These are phyloP conservation scores for Grantiella picta DNA, from an alignment of 2,113 vertebrate species.

Conservation along the genomic window DNA sequence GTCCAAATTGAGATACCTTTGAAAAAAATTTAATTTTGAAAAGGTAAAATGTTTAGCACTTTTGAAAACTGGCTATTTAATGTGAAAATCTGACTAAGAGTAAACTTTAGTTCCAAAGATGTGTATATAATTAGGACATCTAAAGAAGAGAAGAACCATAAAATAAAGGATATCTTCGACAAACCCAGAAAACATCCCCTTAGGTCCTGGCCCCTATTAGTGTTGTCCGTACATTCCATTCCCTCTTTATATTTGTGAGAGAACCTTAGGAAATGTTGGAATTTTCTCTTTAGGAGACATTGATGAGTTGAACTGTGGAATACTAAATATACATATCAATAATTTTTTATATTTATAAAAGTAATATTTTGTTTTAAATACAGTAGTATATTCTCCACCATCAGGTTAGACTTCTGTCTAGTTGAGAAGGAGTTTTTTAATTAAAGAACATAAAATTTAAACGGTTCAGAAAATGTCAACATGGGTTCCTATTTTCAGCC, in stretches of 20 bases:
- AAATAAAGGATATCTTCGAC: not conserved
- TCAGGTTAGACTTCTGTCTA: constrained; percentile 64
- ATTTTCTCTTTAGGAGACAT: not conserved
- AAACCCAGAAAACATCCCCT: not conserved
- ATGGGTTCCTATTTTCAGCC: constrained; percentile 78
- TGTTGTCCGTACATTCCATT: not conserved
- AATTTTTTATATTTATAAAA: not conserved
- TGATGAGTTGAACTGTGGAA: not conserved
- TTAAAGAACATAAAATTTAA: constrained; percentile 79
- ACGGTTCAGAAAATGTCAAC: constrained; percentile 76
- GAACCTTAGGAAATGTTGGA: not conserved
- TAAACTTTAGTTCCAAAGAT: not conserved
- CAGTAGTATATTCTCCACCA: not conserved
- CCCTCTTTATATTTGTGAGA: not conserved
- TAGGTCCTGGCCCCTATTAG: not conserved
- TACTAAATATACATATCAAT: not conserved
- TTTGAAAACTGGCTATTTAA: not conserved
- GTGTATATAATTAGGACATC: not conserved
- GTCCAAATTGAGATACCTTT: not conserved
- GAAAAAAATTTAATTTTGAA: not conserved
- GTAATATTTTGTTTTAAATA: constrained; percentile 10
- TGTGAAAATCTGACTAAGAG: not conserved
- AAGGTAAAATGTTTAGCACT: not conserved
- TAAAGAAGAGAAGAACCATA: not conserved
- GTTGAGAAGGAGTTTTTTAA: constrained; percentile 69